These are phyloP conservation scores for Tortrix viridana DNA, from an alignment of 2,888 invertebrate species.

Conservation along the genomic window DNA sequence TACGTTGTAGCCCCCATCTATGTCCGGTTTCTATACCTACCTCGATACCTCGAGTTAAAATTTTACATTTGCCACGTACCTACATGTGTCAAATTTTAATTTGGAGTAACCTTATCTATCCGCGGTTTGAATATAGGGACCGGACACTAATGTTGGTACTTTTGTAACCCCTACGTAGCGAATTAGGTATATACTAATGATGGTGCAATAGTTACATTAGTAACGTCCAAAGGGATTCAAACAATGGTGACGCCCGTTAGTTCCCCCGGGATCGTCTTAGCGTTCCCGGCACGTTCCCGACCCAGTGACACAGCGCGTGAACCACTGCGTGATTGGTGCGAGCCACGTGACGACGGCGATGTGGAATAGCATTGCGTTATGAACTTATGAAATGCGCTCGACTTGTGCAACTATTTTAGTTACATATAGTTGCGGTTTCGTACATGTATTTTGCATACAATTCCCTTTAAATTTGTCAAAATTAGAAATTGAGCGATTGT, in stretches of 20 bases:
- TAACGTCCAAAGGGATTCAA: slow-evolving; percentile 28
- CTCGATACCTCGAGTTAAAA: too few relatives aligned
- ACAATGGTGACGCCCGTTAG: slow-evolving; percentile 39
- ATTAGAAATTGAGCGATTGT: too few relatives aligned
- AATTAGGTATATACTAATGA: not conserved
- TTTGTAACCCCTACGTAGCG: not conserved
- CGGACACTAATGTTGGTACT: not conserved
- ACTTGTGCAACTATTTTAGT: too few relatives aligned
- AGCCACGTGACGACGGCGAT: slow-evolving; percentile 43
- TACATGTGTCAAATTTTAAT: too few relatives aligned
- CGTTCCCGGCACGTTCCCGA: slow-evolving; percentile 61
- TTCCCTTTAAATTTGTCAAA: too few relatives aligned
- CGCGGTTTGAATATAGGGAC: too few relatives aligned
- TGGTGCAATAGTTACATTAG: slow-evolving; percentile 22
- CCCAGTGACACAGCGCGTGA: slow-evolving; percentile 56
- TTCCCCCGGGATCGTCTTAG: slow-evolving; percentile 39
- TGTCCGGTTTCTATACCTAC: too few relatives aligned
- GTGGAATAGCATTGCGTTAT: slow-evolving; percentile 13
- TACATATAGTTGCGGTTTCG: too few relatives aligned
- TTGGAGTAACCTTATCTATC: too few relatives aligned
- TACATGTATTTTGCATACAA: too few relatives aligned
- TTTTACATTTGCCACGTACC: too few relatives aligned
- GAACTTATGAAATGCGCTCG: not conserved
- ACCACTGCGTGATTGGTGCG: slow-evolving; percentile 42
- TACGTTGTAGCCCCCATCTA: too few relatives aligned